Percentiles rank a stretch among this genome's conserved stretches.
phyloP scores from a whole-genome alignment of 2,888 invertebrate species.

The Ochlodes sylvanus region DNA sequence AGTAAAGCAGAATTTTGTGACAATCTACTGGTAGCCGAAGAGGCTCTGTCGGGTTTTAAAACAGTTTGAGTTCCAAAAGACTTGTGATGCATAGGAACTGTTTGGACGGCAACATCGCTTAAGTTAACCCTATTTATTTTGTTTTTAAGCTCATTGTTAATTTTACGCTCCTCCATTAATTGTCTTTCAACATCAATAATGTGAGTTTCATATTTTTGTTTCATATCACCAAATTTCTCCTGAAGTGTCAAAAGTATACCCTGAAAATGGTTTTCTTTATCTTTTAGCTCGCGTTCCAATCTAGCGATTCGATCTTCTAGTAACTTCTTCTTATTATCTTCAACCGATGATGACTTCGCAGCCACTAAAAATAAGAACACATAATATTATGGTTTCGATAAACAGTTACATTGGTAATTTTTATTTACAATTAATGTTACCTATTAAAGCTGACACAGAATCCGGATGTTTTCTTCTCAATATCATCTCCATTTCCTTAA shows the following conservation, averaged over 20 bases:
- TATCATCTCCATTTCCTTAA: slow-evolving; percentile 93
- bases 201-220: slow-evolving; percentile 90
- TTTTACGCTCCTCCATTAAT: slow-evolving; percentile 76
- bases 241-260: slow-evolving; percentile 89
- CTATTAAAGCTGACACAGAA: slow-evolving; percentile 91
- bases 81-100: slow-evolving; percentile 62
- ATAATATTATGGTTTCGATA: background rate
- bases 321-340: slow-evolving; percentile 85
- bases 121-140: slow-evolving; percentile 74
- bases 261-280: slow-evolving; percentile 89
- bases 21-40: slow-evolving; percentile 79
- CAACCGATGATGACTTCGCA: slow-evolving; percentile 82
- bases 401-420: background rate
- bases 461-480: slow-evolving; percentile 92
- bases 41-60: slow-evolving; percentile 68
- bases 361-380: slow-evolving; percentile 73
- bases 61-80: slow-evolving; percentile 68
- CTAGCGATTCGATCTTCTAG: slow-evolving; percentile 89
- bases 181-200: slow-evolving; percentile 90
- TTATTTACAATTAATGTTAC: slow-evolving; percentile 54
- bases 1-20: slow-evolving; percentile 83
- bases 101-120: slow-evolving; percentile 76
- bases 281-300: slow-evolving; percentile 89
- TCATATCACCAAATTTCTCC: slow-evolving; percentile 91
- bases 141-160: slow-evolving; percentile 81